Base-by-base conservation (phyloP, 2,113 vertebrate species). In the Emydura subglobosa region DNA sequence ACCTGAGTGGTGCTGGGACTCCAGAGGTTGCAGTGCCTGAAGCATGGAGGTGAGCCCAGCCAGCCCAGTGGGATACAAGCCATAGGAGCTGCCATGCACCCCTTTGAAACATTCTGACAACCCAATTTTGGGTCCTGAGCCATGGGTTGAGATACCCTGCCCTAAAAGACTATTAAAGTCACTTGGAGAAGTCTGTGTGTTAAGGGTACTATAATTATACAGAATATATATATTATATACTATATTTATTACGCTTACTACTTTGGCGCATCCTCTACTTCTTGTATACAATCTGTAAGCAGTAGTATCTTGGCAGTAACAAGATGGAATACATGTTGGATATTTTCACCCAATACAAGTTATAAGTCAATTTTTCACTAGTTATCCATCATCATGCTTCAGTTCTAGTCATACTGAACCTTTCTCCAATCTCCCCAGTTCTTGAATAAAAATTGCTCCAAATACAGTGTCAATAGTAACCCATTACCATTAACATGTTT, bases 351-450 rank as follows among this genome's bases (percentile, higher is more conserved):
- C 57, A 91, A 93, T 29, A 61, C 50, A 22, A 27, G 78, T 72
- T 86, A 1, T 39, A 90, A 94, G 78, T 78, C 76, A 72, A 31
- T 59, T 96, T 96, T 93, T 92, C 91, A 82, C 90, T 55, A 94
- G 72, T 54, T 89, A 91, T 79, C 85, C 65, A 47, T 89, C 68
- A 86, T 90, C 49, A 79, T 86, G 95, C 86, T 97, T 94, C 84
- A 95, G 24, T 93, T 95, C 86, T 91, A 92, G 79, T 89, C 79
- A 87, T 86, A 86, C 74, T 74, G 76, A 94, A 53, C 55, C 76
- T n/a, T 21, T 44, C 34, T 79, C 53, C 87, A 82, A 86, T 89
- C 76, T 51, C 82, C 79, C 65, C n/a, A 91, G 10, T 82, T 59
- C 49, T 57, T 79, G 87, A 92, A 89, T 87, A 95, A 53, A 85